A percentile compares a stretch with the other conserved stretches of the same genome.
These are phyloP conservation scores for Rhagonycha fulva DNA, from an alignment of 2,888 invertebrate genomes.

Conservation along the genomic window DNA sequence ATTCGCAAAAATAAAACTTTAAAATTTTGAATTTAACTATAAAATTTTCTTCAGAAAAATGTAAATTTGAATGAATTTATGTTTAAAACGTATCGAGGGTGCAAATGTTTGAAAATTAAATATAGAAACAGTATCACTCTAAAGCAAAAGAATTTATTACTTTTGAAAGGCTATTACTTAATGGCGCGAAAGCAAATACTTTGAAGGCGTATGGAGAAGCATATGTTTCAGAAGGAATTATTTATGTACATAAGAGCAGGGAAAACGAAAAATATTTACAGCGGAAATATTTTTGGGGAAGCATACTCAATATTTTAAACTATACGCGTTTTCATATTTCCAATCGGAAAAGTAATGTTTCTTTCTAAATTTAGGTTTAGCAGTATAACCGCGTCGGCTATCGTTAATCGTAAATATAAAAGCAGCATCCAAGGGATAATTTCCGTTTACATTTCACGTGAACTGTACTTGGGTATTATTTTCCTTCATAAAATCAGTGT, in stretches of 20 bases:
- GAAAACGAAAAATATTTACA: conserved; percentile 24
- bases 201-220: conserved; percentile 21
- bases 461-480: conserved; percentile 1
- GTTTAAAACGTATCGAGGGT: background rate
- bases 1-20: background rate
- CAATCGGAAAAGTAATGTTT: conserved; percentile 34
- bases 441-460: conserved; percentile 28
- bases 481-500: background rate
- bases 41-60: conserved; percentile 22
- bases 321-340: conserved; percentile 28
- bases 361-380: conserved; percentile 18
- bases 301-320: conserved; percentile 30
- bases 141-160: conserved; percentile 33
- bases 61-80: background rate
- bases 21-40: conserved; percentile 9
- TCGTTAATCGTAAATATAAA: conserved; percentile 23
- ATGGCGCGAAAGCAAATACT: conserved; percentile 34
- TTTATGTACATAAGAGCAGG: conserved; percentile 18
- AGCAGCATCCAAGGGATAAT: conserved; percentile 28
- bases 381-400: background rate
- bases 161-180: conserved; percentile 35
- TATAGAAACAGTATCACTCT: conserved; percentile 30
- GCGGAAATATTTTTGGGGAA: conserved; percentile 28
- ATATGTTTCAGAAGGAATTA: conserved; percentile 31
- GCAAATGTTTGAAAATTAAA: conserved; percentile 22